Evolutionary conservation across 2,888 invertebrate species (phyloP).

Genomic region (Gryllus longicercus): DNA sequence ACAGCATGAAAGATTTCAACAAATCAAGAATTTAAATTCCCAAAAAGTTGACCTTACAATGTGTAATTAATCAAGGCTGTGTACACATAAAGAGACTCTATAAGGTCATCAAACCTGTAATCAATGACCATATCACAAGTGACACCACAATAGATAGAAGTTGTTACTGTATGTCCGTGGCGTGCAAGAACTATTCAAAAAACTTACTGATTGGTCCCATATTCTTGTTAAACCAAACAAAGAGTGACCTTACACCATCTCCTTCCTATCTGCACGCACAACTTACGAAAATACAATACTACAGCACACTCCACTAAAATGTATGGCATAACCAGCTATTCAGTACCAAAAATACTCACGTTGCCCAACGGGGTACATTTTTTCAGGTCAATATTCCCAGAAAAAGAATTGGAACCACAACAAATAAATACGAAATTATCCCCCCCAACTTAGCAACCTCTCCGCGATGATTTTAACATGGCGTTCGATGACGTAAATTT

Average conservation of each 20-base stretch:
- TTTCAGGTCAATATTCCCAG: slow-evolving; percentile 36
- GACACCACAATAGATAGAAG: no score
- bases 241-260: slow-evolving; percentile 30
- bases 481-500: slow-evolving; percentile 32
- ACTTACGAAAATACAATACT: not conserved
- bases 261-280: not conserved
- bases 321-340: not conserved
- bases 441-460: slow-evolving; percentile 32
- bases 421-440: slow-evolving; percentile 29
- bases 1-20: no score
- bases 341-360: slow-evolving; percentile 52
- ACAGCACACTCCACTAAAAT: not conserved
- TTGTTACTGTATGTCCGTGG: no score
- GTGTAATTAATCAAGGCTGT: no score
- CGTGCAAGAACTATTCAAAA: not conserved
- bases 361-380: slow-evolving; percentile 66
- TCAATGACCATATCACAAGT: not conserved
- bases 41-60: no score
- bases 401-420: slow-evolving; percentile 28
- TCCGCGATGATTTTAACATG: slow-evolving; percentile 30
- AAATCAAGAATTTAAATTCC: no score
- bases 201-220: not conserved
- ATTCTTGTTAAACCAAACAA: slow-evolving; percentile 24
- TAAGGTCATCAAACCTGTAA: slow-evolving; percentile 9
- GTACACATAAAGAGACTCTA: no score